These are phyloP conservation scores for Mayetiola destructor DNA, from an alignment of 2,888 invertebrate genomes.

Conservation along the genomic window DNA sequence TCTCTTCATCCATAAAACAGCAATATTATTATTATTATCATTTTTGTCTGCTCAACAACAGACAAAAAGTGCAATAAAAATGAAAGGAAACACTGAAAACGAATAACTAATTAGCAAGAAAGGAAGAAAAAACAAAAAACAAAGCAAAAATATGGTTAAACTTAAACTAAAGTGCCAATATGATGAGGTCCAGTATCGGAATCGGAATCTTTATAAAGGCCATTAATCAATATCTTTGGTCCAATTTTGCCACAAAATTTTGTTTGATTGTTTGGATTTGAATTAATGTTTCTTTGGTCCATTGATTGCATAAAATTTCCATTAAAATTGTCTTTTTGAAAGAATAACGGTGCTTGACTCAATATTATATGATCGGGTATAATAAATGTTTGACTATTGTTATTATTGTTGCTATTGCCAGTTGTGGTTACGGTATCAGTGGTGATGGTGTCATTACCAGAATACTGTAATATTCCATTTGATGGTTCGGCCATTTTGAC, in stretches of 20 bases:
- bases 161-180: constrained; percentile 21
- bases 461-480: not conserved
- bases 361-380: constrained; percentile 14
- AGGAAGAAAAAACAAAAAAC: too few species aligned
- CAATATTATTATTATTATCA: too few species aligned
- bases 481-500: not conserved
- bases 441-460: not conserved
- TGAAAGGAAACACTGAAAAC: too few species aligned
- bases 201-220: constrained; percentile 18
- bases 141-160: too few species aligned
- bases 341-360: constrained; percentile 13
- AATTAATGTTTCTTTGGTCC: constrained; percentile 16
- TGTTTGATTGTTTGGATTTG: too few species aligned
- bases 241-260: constrained; percentile 16
- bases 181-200: constrained; percentile 19
- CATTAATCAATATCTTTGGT: constrained; percentile 17
- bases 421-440: not conserved
- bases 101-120: too few species aligned
- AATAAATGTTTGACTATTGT: constrained; percentile 3
- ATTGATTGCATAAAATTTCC: constrained; percentile 10
- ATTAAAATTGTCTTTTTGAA: constrained; percentile 13
- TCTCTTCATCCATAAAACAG: too few species aligned
- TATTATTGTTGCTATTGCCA: not conserved
- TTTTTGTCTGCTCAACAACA: too few species aligned
- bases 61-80: too few species aligned